Evolutionary conservation across 2,113 vertebrate species (phyloP).

Genomic region (Phalacrocorax brasilianus): DNA sequence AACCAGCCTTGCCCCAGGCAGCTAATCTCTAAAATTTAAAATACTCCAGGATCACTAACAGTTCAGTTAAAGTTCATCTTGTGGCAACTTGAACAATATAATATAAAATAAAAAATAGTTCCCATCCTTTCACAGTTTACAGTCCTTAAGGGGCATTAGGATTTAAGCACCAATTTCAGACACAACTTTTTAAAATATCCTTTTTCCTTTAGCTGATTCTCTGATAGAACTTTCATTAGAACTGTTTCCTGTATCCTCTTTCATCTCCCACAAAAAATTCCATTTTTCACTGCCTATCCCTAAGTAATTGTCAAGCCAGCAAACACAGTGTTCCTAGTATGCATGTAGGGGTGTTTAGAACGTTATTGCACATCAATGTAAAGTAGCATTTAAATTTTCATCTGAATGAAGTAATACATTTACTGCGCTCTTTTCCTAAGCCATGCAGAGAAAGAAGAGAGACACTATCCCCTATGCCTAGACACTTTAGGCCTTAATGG

Average conservation of each 20-base stretch:
- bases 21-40: not conserved
- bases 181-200: not conserved
- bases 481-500: not conserved
- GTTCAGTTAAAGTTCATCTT: not conserved
- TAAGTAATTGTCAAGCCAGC: not conserved
- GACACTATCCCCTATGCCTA: not conserved
- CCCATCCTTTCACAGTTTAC: not conserved
- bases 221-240: not conserved
- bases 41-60: not conserved
- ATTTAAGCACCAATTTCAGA: not conserved
- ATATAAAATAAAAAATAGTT: not conserved
- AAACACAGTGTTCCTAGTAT: not conserved
- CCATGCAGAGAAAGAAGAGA: not conserved
- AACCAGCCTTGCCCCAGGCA: not conserved
- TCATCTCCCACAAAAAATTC: not conserved
- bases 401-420: not conserved
- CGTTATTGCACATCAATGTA: not conserved
- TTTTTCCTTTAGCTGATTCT: not conserved
- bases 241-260: not conserved
- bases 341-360: not conserved
- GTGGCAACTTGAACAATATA: not conserved
- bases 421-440: not conserved
- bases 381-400: not conserved
- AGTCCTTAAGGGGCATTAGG: not conserved
- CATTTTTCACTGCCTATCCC: not conserved